phyloP scores from a whole-genome alignment of 2,888 invertebrate species.

The Aromia moschata region DNA sequence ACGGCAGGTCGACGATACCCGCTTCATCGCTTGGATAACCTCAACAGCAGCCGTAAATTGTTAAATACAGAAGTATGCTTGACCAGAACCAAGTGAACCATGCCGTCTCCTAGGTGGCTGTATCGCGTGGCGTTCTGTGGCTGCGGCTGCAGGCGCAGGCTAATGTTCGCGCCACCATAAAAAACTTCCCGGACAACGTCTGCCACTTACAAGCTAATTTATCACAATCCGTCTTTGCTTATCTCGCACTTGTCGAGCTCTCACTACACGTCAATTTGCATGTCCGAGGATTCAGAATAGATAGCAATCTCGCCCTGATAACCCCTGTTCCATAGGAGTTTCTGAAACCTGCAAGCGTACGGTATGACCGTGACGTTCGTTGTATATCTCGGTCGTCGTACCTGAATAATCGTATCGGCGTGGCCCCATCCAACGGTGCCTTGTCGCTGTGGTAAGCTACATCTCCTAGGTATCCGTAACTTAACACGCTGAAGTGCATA shows the following conservation, averaged over 20 bases:
- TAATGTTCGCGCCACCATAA: slow-evolving; percentile 81
- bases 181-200: slow-evolving; percentile 75
- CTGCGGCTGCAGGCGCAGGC: slow-evolving; percentile 79
- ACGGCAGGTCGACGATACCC: slow-evolving; percentile 77
- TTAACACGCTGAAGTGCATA: slow-evolving; percentile 81
- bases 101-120: slow-evolving; percentile 83
- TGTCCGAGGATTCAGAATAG: slow-evolving; percentile 62
- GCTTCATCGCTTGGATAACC: slow-evolving; percentile 70
- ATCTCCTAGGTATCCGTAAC: slow-evolving; percentile 88
- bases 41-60: slow-evolving; percentile 74
- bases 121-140: slow-evolving; percentile 81
- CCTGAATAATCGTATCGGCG: slow-evolving; percentile 82
- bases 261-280: slow-evolving; percentile 63
- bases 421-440: slow-evolving; percentile 87
- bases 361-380: too few relatives aligned
- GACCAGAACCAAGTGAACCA: slow-evolving; percentile 78
- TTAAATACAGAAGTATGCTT: slow-evolving; percentile 76
- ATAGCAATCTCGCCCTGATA: slow-evolving; percentile 72
- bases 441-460: slow-evolving; percentile 81
- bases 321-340: slow-evolving; percentile 70
- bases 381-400: slow-evolving; percentile 55
- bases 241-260: slow-evolving; percentile 62
- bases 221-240: slow-evolving; percentile 42
- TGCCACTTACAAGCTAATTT: slow-evolving; percentile 62
- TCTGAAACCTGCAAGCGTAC: slow-evolving; percentile 68